phyloP scores from a whole-genome alignment of 1,140 invertebrate species.

The Leptopilina boulardi region DNA sequence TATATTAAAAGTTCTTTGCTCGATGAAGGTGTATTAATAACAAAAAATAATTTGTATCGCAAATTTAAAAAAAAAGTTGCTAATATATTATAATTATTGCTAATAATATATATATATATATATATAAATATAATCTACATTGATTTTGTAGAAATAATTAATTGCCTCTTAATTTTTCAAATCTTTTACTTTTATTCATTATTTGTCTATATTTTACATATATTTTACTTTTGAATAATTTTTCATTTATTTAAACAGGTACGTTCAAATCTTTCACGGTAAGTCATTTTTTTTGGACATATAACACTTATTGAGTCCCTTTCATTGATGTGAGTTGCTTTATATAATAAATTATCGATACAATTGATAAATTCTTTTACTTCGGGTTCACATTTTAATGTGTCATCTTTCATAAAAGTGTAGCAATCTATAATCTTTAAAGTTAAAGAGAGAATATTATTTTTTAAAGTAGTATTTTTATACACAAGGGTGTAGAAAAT shows the following conservation, averaged over 20 bases:
- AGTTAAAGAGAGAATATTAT: neutral
- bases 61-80: no score
- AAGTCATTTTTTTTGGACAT: neutral
- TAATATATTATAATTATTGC: no score
- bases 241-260: neutral
- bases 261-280: neutral
- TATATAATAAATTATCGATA: neutral
- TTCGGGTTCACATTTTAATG: neutral
- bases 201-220: neutral
- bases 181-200: no score
- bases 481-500: neutral
- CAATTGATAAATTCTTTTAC: neutral
- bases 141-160: no score
- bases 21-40: no score
- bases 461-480: neutral
- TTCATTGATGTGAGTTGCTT: neutral
- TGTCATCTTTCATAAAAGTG: neutral
- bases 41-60: no score
- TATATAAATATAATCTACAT: no score
- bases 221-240: neutral
- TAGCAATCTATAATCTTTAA: constrained; percentile 13
- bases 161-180: no score
- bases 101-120: no score
- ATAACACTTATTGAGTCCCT: neutral
- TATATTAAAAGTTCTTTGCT: no score